Base-by-base conservation (phyloP, 2,113 vertebrate species). In the Dicaeum eximium region DNA sequence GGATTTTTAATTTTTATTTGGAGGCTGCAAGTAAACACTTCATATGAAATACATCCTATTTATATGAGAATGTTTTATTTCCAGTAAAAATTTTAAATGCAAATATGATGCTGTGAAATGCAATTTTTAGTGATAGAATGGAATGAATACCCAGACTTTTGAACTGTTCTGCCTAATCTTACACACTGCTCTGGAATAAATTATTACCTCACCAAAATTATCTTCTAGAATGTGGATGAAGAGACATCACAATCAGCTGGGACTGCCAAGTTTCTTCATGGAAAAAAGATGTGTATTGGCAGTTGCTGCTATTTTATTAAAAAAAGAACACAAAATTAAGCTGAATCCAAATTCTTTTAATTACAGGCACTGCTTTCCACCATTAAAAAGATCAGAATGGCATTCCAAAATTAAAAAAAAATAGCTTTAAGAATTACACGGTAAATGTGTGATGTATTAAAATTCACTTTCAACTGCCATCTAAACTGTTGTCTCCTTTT, bases 251-350 rank as follows among this genome's bases (percentile, higher is more conserved):
- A 93, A 9, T 85, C 66, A 77, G n/a, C 8, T 51, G 45, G 31
- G 58, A 42, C 48, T 95, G 80, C 80, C 89, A 95, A 73, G 33
- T 87, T 92, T 69, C 61, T 79, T 93, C 65, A 95, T 72, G 33
- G 48, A 27, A 80, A 65, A 94, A 90, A 83, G 73, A 86, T 18
- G 30, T 64, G 22, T 79, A 61, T 78, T 92, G 84, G 80, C 84
- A 85, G 62, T 71, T 94, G 47, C 28, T 75, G 64, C 48, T 70
- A 40, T 50, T 92, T 66, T 47, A 31, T 16, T 42, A 2, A 28
- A 25, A 25, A 20, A 44, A 65, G 35, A 56, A 45, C 7, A 27
- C 5, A 22, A 80, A 79, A 87, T 19, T 47, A 91, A 78, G 7
- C 22, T 54, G 40, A 66, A 94, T 33, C 35, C 58, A 54, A 58